phyloP scores from a whole-genome alignment of 2,113 vertebrate genomes.

The Holacanthus passer region DNA sequence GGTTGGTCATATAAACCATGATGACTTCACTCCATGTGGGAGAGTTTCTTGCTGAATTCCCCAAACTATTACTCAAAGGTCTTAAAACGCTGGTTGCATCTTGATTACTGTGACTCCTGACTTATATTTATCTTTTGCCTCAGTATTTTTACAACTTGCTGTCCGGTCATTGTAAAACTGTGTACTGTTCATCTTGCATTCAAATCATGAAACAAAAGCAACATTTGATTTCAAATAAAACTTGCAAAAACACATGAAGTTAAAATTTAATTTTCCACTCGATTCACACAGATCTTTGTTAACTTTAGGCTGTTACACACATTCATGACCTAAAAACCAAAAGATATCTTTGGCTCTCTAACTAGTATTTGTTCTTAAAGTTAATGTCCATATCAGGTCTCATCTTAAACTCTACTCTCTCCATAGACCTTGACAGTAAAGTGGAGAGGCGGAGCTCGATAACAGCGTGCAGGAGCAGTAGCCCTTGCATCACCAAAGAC shows the following conservation, averaged over 20 bases:
- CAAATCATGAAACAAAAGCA: not conserved
- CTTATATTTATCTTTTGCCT: constrained; percentile 24
- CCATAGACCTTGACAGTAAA: constrained; percentile 88
- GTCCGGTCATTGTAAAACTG: not conserved
- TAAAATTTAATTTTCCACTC: not conserved
- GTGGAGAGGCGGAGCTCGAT: constrained; percentile 84
- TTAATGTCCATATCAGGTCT: not conserved
- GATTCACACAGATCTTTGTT: not conserved
- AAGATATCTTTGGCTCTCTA: not conserved
- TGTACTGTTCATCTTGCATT: not conserved
- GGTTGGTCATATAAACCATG: constrained; percentile 44
- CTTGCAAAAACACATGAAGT: not conserved
- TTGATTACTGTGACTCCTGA: constrained; percentile 24
- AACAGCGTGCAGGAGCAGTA: constrained; percentile 81
- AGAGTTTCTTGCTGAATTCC: constrained; percentile 64
- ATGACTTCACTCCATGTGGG: constrained; percentile 67
- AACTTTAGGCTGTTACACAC: not conserved
- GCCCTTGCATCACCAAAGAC: constrained; percentile 88
- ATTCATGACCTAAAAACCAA: no score
- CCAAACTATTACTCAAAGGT: constrained; percentile 55
- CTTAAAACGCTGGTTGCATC: constrained; percentile 48
- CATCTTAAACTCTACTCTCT: constrained; percentile 37
- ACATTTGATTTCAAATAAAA: not conserved
- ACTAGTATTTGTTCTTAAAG: not conserved
- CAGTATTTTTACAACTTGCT: not conserved